Conservation (phyloP, 2,888 invertebrate species). For the Leptinotarsa haldemani region DNA sequence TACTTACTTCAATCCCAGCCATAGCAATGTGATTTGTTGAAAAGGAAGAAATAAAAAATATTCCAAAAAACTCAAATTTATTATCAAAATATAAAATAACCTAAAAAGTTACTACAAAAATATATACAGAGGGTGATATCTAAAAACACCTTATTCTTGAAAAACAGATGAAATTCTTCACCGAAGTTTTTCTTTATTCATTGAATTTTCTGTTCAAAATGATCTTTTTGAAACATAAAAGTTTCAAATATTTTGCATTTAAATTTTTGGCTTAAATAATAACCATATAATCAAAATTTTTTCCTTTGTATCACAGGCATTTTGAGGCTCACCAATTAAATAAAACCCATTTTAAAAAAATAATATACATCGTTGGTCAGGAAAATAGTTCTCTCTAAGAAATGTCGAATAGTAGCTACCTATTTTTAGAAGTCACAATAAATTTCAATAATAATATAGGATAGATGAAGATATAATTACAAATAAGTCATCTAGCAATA, state of each 20-base stretch:
- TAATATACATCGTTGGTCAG: slow-evolving; percentile 23
- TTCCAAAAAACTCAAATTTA: slow-evolving; percentile 53
- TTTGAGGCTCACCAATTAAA: slow-evolving; percentile 61
- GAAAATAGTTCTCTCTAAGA: slow-evolving; percentile 18
- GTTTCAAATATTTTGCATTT: slow-evolving; percentile 11
- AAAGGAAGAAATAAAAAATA: neutral
- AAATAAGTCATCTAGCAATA: slow-evolving; percentile 15
- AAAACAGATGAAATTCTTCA: slow-evolving; percentile 35
- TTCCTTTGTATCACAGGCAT: slow-evolving; percentile 61
- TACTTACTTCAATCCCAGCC: too few species aligned
- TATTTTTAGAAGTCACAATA: neutral
- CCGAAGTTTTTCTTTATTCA: slow-evolving; percentile 21
- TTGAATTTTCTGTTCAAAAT: slow-evolving; percentile 15
- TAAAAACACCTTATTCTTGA: slow-evolving; percentile 33
- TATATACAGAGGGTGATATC: slow-evolving; percentile 49
- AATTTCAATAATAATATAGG: neutral
- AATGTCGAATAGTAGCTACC: neutral
- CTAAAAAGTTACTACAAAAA: slow-evolving; percentile 55
- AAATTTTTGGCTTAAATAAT: slow-evolving; percentile 26
- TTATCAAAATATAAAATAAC: slow-evolving; percentile 59
- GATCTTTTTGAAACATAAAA: slow-evolving; percentile 28
- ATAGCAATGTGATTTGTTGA: neutral
- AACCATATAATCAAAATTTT: slow-evolving; percentile 39
- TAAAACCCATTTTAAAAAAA: slow-evolving; percentile 29
- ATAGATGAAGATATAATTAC: slow-evolving; percentile 16